Evolutionary conservation across 2,113 vertebrate species (phyloP).

Genomic region (Columba janthina): DNA sequence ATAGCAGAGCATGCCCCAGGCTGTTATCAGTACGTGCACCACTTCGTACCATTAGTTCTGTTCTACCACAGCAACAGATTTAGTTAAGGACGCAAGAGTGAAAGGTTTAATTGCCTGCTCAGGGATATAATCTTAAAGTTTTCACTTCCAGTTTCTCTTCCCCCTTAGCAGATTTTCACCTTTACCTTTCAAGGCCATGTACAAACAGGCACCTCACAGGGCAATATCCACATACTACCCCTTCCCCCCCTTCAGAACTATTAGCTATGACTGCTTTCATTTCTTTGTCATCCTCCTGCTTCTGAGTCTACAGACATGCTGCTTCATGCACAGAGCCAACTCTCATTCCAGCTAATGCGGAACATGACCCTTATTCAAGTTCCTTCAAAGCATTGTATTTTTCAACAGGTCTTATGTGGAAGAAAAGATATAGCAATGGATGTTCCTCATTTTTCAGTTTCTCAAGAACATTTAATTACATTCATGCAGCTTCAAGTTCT

Average conservation of each 20-base stretch:
- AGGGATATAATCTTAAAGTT: neutral
- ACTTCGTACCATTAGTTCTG: neutral
- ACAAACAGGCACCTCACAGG: neutral
- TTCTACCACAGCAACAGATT: neutral
- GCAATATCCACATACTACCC: neutral
- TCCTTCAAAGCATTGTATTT: neutral
- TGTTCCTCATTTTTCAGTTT: neutral
- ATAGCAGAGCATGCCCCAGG: neutral
- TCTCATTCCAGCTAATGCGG: neutral
- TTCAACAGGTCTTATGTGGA: neutral
- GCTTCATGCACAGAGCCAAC: neutral
- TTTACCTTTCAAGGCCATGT: neutral
- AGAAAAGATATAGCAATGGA: neutral
- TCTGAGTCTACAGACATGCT: neutral
- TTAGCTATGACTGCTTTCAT: neutral
- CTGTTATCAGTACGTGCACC: neutral
- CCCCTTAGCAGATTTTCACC: neutral
- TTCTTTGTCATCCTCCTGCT: neutral
- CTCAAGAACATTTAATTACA: neutral
- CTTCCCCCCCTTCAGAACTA: neutral
- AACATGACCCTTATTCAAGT: neutral
- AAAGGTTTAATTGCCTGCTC: neutral
- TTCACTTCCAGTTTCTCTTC: neutral
- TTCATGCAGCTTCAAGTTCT: neutral
- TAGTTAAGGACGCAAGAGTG: neutral